A percentile compares a stretch with the other conserved stretches of the same genome.
Evolutionary conservation across 1,140 invertebrate genomes (phyloP).

Genomic region (Ladona fulva): DNA sequence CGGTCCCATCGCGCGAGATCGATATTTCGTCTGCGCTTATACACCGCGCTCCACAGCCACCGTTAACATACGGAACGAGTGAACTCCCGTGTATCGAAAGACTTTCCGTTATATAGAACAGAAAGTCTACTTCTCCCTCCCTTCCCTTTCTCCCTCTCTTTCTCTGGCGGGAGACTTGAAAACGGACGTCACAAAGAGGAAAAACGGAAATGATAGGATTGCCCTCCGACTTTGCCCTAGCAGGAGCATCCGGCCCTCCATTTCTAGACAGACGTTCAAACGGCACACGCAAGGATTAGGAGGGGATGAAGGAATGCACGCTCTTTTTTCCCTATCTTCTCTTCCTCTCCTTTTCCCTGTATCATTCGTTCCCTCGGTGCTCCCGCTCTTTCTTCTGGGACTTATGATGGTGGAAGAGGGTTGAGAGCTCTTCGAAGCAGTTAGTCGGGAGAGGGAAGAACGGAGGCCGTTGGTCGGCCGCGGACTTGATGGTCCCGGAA

Average conservation of each 20-base stretch:
- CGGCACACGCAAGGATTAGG: neutral
- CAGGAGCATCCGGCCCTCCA: neutral
- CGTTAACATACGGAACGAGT: neutral
- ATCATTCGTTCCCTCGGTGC: no score
- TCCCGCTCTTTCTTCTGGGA: no score
- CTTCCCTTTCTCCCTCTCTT: neutral
- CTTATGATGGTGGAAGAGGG: no score
- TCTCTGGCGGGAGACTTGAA: neutral
- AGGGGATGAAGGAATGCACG: neutral
- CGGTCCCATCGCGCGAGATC: no score
- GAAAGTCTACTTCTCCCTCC: neutral
- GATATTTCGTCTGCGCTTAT: no score
- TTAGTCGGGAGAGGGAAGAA: no score
- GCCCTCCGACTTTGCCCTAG: neutral
- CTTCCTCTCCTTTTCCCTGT: no score
- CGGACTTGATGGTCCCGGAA: no score
- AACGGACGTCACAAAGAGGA: neutral
- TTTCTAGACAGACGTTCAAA: neutral
- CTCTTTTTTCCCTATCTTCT: neutral
- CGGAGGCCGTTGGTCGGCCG: no score
- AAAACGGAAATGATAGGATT: neutral
- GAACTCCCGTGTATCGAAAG: neutral
- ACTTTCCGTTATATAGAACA: conserved; percentile 10
- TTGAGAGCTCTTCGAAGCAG: no score
- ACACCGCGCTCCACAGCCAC: neutral